phyloP scores from a whole-genome alignment of 1,140 invertebrate species.

The Spodoptera frugiperda region DNA sequence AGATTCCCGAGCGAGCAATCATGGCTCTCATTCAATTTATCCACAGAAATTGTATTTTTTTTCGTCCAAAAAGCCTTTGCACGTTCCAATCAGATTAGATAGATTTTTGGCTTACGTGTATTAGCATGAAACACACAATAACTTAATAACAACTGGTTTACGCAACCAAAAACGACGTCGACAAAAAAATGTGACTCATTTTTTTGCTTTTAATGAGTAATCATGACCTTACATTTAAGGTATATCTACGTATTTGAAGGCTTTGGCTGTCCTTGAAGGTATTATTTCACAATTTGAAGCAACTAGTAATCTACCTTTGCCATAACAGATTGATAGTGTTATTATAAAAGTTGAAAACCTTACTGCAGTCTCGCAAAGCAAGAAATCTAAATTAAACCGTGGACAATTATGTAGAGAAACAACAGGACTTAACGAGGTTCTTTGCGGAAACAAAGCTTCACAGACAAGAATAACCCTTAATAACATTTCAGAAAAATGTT shows the following conservation, averaged over 20 bases:
- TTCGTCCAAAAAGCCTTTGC: slow-evolving; percentile 12
- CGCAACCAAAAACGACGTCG: not conserved
- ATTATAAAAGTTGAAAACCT: not conserved
- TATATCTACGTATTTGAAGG: not conserved
- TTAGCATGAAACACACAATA: slow-evolving; percentile 37
- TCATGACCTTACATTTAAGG: not conserved
- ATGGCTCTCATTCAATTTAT: slow-evolving; percentile 44
- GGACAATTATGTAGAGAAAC: not conserved
- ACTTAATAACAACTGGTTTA: slow-evolving; percentile 1
- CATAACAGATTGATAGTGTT: no score
- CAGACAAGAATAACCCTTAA: slow-evolving; percentile 15
- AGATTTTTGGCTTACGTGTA: slow-evolving; percentile 30
- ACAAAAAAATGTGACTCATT: slow-evolving; percentile 10
- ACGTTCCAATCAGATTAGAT: slow-evolving; percentile 37
- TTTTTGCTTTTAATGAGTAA: slow-evolving; percentile 2
- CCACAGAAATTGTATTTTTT: slow-evolving; percentile 42
- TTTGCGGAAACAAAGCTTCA: slow-evolving; percentile 27
- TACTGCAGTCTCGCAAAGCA: not conserved
- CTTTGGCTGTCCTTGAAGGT: slow-evolving; percentile 2
- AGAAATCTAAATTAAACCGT: slow-evolving; percentile 1
- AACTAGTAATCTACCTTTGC: not conserved
- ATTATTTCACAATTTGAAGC: not conserved
- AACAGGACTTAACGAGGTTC: slow-evolving; percentile 6
- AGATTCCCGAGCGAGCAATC: slow-evolving; percentile 38
- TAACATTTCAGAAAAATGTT: slow-evolving; percentile 33